These are phyloP conservation scores for Ennomos fuscantarius DNA, from an alignment of 2,888 invertebrate genomes.

Conservation along the genomic window DNA sequence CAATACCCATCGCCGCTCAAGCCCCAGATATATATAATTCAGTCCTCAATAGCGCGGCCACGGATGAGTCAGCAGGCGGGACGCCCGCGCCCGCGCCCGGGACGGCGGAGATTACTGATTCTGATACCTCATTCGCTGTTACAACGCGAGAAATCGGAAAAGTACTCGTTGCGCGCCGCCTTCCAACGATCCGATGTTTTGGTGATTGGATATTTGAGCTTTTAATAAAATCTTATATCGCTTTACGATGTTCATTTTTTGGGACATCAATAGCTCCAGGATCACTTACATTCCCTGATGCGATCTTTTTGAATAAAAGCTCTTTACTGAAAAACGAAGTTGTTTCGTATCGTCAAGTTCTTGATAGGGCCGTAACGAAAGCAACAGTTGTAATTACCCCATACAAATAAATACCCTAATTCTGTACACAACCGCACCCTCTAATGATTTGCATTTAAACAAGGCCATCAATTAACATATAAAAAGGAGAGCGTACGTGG, in stretches of 20 bases:
- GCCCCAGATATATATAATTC: constrained; percentile 28
- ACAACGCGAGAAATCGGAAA: constrained; percentile 27
- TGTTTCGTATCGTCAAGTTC: constrained; percentile 10
- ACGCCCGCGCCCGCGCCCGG: constrained; percentile 14
- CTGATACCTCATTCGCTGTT: constrained; percentile 30
- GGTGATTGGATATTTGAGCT: constrained; percentile 29
- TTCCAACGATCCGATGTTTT: constrained; percentile 17
- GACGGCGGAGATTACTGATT: constrained; percentile 24
- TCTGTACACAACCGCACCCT: constrained; percentile 24
- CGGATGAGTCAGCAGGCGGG: constrained; percentile 4
- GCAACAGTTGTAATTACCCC: constrained; percentile 19
- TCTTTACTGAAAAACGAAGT: constrained; percentile 2
- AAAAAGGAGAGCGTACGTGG: constrained; percentile 40
- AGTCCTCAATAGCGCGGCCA: constrained; percentile 13
- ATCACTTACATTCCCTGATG: neutral
- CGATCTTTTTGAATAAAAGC: neutral
- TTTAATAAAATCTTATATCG: constrained; percentile 24
- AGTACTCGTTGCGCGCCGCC: constrained; percentile 22
- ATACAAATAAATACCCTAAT: constrained; percentile 13
- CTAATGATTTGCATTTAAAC: constrained; percentile 43
- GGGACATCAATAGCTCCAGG: constrained; percentile 1
- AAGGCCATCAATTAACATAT: constrained; percentile 44
- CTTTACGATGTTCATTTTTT: constrained; percentile 2
- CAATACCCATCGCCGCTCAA: constrained; percentile 30
- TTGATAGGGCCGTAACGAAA: constrained; percentile 17